Percentiles rank a stretch among this genome's conserved stretches.
Conservation (phyloP, 2,888 invertebrate genomes). For the Pemphredon lugubris region DNA sequence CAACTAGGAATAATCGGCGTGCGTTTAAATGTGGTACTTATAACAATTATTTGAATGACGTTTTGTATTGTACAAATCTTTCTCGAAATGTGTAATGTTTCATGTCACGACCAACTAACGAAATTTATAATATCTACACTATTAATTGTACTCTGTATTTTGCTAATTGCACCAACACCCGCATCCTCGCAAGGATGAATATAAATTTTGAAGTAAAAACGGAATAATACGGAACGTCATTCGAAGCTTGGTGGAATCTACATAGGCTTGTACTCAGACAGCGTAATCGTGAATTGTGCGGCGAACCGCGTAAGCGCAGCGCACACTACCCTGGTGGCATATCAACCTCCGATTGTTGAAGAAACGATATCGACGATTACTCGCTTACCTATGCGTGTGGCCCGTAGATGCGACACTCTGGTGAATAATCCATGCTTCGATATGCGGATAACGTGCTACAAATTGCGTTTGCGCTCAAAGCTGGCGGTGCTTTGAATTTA, state of each 20-base stretch:
- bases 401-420: constrained; percentile 65
- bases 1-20: constrained; percentile 55
- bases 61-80: constrained; percentile 49
- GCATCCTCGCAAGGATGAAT: no score
- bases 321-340: constrained; percentile 67
- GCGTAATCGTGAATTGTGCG: constrained; percentile 60
- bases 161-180: not conserved
- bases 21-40: constrained; percentile 48
- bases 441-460: constrained; percentile 75
- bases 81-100: not conserved
- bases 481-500: constrained; percentile 77
- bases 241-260: constrained; percentile 58
- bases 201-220: constrained; percentile 2
- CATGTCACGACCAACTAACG: not conserved
- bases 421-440: constrained; percentile 73
- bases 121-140: not conserved
- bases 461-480: constrained; percentile 79
- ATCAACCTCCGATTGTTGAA: constrained; percentile 68
- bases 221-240: constrained; percentile 56
- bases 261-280: constrained; percentile 58
- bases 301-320: constrained; percentile 69
- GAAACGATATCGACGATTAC: constrained; percentile 67
- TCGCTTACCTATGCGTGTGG: constrained; percentile 71
- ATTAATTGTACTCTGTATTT: not conserved
- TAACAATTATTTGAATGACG: constrained; percentile 50